phyloP scores from a whole-genome alignment of 2,113 vertebrate genomes.

The Antennarius striatus region DNA sequence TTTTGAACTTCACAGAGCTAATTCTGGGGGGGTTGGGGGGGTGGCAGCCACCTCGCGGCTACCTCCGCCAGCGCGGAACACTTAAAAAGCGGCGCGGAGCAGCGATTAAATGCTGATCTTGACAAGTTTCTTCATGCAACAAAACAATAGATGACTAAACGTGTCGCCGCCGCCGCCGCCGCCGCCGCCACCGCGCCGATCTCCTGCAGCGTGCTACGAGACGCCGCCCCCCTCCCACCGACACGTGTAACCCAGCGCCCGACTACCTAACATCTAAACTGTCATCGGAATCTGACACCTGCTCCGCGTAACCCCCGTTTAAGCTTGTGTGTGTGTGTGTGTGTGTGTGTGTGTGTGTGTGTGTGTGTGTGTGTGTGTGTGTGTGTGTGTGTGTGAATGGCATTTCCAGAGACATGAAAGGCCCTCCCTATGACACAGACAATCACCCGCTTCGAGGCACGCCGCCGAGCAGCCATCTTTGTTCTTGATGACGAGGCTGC shows the following conservation, averaged over 20 bases:
- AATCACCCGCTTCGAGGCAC: constrained; percentile 77
- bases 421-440: constrained; percentile 71
- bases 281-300: constrained; percentile 78
- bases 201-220: constrained; percentile 62
- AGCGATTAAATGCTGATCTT: constrained; percentile 81
- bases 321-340: too few relatives aligned
- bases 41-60: constrained; percentile 77
- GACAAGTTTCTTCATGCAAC: constrained; percentile 79
- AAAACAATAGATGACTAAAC: constrained; percentile 80
- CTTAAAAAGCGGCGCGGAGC: constrained; percentile 68
- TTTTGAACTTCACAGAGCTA: constrained; percentile 78
- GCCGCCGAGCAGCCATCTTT: constrained; percentile 77
- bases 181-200: constrained; percentile 50
- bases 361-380: neutral
- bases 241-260: constrained; percentile 21
- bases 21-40: constrained; percentile 53
- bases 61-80: constrained; percentile 72
- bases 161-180: constrained; percentile 60
- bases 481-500: constrained; percentile 71
- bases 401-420: constrained; percentile 73
- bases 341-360: constrained; percentile 36
- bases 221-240: neutral
- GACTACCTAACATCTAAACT: constrained; percentile 73
- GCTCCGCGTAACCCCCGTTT: constrained; percentile 77
- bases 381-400: constrained; percentile 64